These are phyloP conservation scores for Drosophila nasuta DNA, from an alignment of 1,140 invertebrate species.

Conservation along the genomic window DNA sequence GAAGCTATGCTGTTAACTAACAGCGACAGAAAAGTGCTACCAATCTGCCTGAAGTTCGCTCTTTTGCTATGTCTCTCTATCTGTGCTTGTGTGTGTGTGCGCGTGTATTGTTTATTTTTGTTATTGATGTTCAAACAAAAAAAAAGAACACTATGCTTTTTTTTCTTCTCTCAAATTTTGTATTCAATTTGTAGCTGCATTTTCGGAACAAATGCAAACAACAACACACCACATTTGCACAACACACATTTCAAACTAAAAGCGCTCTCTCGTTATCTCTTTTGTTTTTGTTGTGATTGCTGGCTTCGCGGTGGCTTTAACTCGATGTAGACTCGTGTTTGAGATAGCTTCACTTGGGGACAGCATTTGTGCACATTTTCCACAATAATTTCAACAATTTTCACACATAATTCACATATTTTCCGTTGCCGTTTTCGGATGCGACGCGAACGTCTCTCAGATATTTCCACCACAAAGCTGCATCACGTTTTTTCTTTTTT, in stretches of 20 bases:
- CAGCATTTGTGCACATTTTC: constrained; percentile 62
- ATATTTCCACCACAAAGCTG: constrained; percentile 40
- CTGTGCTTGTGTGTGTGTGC: constrained; percentile 15
- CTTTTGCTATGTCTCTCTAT: constrained; percentile 35
- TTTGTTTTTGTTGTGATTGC: constrained; percentile 79
- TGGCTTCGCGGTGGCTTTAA: constrained; percentile 56
- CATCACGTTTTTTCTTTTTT: constrained; percentile 63
- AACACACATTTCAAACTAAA: neutral
- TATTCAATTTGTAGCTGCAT: constrained; percentile 28
- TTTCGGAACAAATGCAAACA: constrained; percentile 37
- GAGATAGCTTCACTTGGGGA: constrained; percentile 40
- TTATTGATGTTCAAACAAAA: constrained; percentile 38
- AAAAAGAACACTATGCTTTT: constrained; percentile 28
- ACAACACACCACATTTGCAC: constrained; percentile 15
- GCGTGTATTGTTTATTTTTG: constrained; percentile 58
- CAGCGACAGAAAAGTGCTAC: constrained; percentile 58
- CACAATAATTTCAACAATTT: constrained; percentile 67
- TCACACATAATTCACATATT: constrained; percentile 76
- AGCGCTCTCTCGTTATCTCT: constrained; percentile 32
- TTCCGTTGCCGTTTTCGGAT: constrained; percentile 28
- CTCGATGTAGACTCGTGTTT: constrained; percentile 38
- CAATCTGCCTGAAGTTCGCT: constrained; percentile 48
- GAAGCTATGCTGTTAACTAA: constrained; percentile 37
- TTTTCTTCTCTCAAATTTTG: constrained; percentile 23
- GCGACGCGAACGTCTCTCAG: constrained; percentile 58